These are phyloP conservation scores for Ennomos fuscantarius DNA, from an alignment of 2,888 invertebrate species.

Conservation along the genomic window DNA sequence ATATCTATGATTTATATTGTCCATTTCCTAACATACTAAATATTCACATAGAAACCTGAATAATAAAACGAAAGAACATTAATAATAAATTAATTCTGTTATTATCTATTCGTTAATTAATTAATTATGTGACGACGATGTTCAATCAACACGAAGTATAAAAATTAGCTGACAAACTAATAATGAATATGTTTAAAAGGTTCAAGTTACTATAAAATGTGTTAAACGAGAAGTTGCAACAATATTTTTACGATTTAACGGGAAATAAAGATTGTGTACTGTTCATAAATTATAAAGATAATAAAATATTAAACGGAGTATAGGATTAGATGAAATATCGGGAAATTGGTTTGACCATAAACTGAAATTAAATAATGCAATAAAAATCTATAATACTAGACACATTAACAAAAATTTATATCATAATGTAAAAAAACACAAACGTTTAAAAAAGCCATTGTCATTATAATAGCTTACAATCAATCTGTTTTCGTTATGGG, in stretches of 20 bases:
- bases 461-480: no score
- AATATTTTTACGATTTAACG: slow-evolving; percentile 57
- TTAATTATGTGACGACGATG: slow-evolving; percentile 74
- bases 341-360: slow-evolving; percentile 57
- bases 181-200: slow-evolving; percentile 68
- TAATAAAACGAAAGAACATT: slow-evolving; percentile 67
- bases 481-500: no score
- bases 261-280: slow-evolving; percentile 54
- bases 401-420: neutral
- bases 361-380: slow-evolving; percentile 36
- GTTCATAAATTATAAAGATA: slow-evolving; percentile 64
- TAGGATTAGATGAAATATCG: slow-evolving; percentile 53
- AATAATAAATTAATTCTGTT: slow-evolving; percentile 67
- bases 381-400: neutral
- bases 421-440: neutral
- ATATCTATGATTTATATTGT: slow-evolving; percentile 67
- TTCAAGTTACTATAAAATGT: slow-evolving; percentile 45
- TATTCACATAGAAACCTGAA: slow-evolving; percentile 63
- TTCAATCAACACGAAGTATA: slow-evolving; percentile 72
- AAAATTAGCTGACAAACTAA: slow-evolving; percentile 71
- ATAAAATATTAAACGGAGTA: slow-evolving; percentile 59
- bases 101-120: slow-evolving; percentile 76
- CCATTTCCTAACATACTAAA: slow-evolving; percentile 63
- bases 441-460: no score
- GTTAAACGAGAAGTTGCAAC: slow-evolving; percentile 48